phyloP scores from a whole-genome alignment of 2,113 vertebrate species.

The Seriola aureovittata region DNA sequence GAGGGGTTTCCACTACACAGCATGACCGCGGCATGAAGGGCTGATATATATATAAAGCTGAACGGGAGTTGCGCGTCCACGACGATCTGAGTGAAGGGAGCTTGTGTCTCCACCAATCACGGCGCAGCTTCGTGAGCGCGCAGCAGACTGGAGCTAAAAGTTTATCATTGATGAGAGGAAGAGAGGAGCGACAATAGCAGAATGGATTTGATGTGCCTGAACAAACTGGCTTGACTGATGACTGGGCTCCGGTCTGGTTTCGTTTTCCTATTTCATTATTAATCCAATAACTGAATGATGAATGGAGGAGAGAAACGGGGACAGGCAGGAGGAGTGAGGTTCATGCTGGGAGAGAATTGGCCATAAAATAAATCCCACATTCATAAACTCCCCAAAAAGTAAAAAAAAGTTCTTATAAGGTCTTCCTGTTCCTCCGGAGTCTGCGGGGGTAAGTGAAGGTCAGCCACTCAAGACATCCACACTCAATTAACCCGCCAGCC shows the following conservation, averaged over 20 bases:
- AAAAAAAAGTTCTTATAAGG: constrained; percentile 16
- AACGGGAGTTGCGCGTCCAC: constrained; percentile 50
- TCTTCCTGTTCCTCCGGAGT: constrained; percentile 36
- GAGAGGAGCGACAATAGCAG: not conserved
- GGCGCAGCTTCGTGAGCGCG: constrained; percentile 45
- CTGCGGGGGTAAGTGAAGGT: constrained; percentile 25
- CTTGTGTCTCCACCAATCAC: constrained; percentile 65
- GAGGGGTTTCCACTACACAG: not conserved
- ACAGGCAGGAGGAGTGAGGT: not conserved
- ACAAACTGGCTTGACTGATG: not conserved
- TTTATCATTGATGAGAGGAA: constrained; percentile 44
- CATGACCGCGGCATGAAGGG: not conserved
- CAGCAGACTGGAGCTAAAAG: constrained; percentile 30
- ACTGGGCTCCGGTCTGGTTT: not conserved
- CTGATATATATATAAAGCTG: constrained; percentile 42
- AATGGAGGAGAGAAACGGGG: too few relatives aligned
- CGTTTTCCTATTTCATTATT: too few relatives aligned
- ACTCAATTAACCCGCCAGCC: constrained; percentile 57
- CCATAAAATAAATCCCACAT: not conserved
- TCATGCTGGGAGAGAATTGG: not conserved
- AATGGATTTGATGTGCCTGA: not conserved
- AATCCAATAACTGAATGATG: not conserved
- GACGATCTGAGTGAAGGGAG: constrained; percentile 24
- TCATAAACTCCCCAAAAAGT: not conserved
- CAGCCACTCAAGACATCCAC: constrained; percentile 50